Evolutionary conservation across 2,888 invertebrate genomes (phyloP), one percentile per base, ranked within the genome.

Genomic region (Tenthredo distinguenda): DNA sequence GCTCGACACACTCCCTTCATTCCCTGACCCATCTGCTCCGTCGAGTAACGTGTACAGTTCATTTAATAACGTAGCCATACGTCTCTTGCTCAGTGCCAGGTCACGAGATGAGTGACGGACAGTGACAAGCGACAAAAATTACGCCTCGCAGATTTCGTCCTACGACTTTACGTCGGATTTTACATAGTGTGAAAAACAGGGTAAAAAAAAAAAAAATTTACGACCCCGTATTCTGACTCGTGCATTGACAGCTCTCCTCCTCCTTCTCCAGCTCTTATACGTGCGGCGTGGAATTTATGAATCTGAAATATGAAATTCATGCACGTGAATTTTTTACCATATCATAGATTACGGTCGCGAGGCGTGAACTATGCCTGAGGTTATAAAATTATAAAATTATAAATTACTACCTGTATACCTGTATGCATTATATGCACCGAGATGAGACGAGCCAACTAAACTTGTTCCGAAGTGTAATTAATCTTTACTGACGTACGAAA

Each of bases 91-190:
- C 31, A 34, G 26, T 55, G 7, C 26, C n/a, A 26, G 50, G 50
- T 77, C 77, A 77, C 55, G 34, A 31, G 31, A 77, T 9, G 50
- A 34, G 31, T 34, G 50, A 77, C 50, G 31, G 55, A 50, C 50
- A 31, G 26, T 55, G 77, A 77, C 77, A 55, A 77, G 77, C 77
- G 77, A 77, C 15, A 34, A 77, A 31, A 77, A 77, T 77, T 77
- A 55, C 50, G 26, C 40, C 9, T 18, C 10, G 21, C 7, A n/a
- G 72, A 21, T 18, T 40, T 40, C 34, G 34, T 34, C 31, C 68
- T 26, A 62, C 12, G 62, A 31, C 10, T 26, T 62, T 62, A 26
- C 62, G 26, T 62, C 21, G 62, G 62, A 62, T 62, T 62, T 62
- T 26, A 62, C 26, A 62, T 21, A 10, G 62, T 62, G 26, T 55